Evolutionary conservation across 2,888 invertebrate species (phyloP).

Genomic region (Thera obeliscata): DNA sequence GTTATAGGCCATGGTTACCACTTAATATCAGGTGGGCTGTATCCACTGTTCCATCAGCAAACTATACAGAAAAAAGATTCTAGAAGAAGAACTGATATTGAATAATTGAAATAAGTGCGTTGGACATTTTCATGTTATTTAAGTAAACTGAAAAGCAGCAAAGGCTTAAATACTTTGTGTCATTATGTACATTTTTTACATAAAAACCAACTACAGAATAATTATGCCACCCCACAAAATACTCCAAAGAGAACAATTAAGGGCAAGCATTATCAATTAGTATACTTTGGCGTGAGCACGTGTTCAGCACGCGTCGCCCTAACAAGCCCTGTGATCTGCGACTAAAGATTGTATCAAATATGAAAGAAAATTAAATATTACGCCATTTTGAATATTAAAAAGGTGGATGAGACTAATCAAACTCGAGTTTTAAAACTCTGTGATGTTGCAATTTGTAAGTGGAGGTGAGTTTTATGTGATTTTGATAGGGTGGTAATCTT

Average conservation of each 20-base stretch:
- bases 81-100: no score
- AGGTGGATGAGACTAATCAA: constrained; percentile 26
- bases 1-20: no score
- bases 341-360: constrained; percentile 41
- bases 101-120: no score
- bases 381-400: constrained; percentile 42
- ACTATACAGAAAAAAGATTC: no score
- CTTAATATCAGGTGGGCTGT: no score
- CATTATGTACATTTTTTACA: constrained; percentile 1
- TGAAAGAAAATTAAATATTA: constrained; percentile 28
- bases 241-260: constrained; percentile 53
- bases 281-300: constrained; percentile 59
- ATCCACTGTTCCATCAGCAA: no score
- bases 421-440: constrained; percentile 14
- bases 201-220: constrained; percentile 50
- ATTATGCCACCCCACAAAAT: constrained; percentile 42
- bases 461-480: constrained; percentile 3
- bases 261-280: constrained; percentile 75
- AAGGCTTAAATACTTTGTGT: neutral
- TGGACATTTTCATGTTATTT: no score
- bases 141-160: no score
- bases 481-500: neutral
- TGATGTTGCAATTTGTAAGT: constrained; percentile 12
- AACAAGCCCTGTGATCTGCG: constrained; percentile 65
- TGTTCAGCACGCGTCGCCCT: constrained; percentile 66